Evolutionary conservation across 2,888 invertebrate species (phyloP).

Genomic region (Anagyrus pseudococci): DNA sequence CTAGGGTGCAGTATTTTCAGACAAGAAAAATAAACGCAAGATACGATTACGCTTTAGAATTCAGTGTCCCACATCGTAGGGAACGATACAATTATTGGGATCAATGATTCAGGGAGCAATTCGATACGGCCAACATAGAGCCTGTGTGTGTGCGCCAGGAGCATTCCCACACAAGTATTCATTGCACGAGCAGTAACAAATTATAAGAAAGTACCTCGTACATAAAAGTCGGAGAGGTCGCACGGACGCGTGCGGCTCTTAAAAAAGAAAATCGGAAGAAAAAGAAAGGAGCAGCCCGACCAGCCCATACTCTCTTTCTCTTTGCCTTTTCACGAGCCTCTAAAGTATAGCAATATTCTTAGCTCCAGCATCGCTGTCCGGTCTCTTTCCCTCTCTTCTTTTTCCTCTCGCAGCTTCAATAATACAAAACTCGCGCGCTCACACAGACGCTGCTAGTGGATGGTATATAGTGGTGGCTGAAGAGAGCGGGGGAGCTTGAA

Average conservation of each 20-base stretch:
- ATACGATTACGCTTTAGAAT: too few relatives aligned
- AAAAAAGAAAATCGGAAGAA: neutral
- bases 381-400: neutral
- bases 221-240: constrained; percentile 8
- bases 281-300: neutral
- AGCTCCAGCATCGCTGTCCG: neutral
- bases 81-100: too few relatives aligned
- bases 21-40: too few relatives aligned
- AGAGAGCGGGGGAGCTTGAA: constrained; percentile 38
- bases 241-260: neutral
- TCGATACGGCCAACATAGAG: too few relatives aligned
- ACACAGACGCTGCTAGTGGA: too few relatives aligned
- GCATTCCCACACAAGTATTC: constrained; percentile 6
- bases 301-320: neutral
- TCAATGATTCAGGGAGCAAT: too few relatives aligned
- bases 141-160: too few relatives aligned
- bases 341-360: constrained; percentile 11
- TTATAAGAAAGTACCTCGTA: constrained; percentile 12
- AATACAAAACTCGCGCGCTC: constrained; percentile 29
- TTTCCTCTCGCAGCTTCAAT: constrained; percentile 25
- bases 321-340: constrained; percentile 29
- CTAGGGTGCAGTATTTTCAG: too few relatives aligned
- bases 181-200: constrained; percentile 20
- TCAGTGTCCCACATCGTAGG: too few relatives aligned
- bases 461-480: too few relatives aligned